These are phyloP conservation scores for Drosophila eohydei DNA, from an alignment of 2,888 invertebrate genomes.

Conservation along the genomic window DNA sequence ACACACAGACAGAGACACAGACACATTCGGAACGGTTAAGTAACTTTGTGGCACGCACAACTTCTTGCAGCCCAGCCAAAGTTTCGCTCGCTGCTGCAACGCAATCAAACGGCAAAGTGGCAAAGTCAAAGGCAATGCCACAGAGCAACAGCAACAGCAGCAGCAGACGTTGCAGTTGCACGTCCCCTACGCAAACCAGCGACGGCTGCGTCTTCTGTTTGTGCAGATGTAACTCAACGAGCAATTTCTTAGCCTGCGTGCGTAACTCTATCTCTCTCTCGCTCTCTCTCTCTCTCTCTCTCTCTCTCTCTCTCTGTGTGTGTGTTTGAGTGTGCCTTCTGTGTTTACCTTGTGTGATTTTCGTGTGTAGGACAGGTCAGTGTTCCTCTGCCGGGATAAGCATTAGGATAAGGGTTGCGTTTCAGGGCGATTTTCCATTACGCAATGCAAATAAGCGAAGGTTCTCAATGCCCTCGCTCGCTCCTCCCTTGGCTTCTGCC, in stretches of 20 bases:
- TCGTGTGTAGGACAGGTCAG: conserved; percentile 71
- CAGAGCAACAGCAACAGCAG: conserved; percentile 11
- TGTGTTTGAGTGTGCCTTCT: conserved; percentile 36
- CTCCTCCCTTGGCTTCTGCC: conserved; percentile 5
- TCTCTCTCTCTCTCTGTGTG: conserved; percentile 15
- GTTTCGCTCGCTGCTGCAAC: conserved; percentile 36
- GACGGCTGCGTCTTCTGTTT: conserved; percentile 70
- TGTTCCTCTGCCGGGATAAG: conserved; percentile 52
- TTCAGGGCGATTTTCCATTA: conserved; percentile 61
- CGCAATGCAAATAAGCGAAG: conserved; percentile 75
- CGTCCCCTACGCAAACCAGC: conserved; percentile 8
- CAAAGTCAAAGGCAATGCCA: conserved; percentile 54
- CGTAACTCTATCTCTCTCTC: conserved; percentile 12
- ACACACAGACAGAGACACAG: conserved; percentile 48
- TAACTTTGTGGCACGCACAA: conserved; percentile 65
- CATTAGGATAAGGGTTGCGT: conserved; percentile 46
- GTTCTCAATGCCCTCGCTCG: neutral
- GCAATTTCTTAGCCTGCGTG: conserved; percentile 23
- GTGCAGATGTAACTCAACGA: conserved; percentile 72
- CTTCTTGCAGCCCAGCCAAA: conserved; percentile 58
- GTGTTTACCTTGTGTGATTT: conserved; percentile 63
- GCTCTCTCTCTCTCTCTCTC: conserved; percentile 12
- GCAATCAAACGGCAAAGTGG: conserved; percentile 62
- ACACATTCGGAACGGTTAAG: conserved; percentile 36
- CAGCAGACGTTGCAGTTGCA: conserved; percentile 19